Evolutionary conservation across 2,797 vertebrate species (phyloP), one percentile per base, ranked within the genome.

Genomic region (Astyanax mexicanus): DNA sequence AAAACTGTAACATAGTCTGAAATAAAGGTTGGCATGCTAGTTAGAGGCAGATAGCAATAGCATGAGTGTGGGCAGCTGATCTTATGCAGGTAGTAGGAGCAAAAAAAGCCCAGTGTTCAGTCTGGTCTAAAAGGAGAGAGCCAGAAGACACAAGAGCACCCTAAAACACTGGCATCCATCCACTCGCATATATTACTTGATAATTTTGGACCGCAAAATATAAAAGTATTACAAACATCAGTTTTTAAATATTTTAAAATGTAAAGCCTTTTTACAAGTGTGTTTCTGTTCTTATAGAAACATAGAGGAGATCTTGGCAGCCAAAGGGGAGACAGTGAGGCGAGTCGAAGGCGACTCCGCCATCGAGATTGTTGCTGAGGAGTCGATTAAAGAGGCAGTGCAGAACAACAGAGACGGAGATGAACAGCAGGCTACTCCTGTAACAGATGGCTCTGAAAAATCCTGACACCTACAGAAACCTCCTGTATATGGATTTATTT

Each of bases 301-400:
- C 47, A 93, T 99, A 0, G 97, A 99, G 85, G 97, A 99, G 85
- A 99, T 99, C 86, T 93, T 99, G 27, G 95, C 96, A 10, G 94
- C 96, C 77, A 95, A 90, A 90, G 98, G 97, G 57, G 97, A 99
- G 86, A 87, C 87, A 0, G 96, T 98, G 81, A 89, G 15, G 81
- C 93, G 93, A 19, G 45, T 94, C 42, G 86, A 87, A 32, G 92
- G 91, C 0, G 89, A 93, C 1, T 91, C 91, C 11, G 92, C 94
- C 45, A 54, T 96, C 76, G 95, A 99, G 73, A 87, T 97, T 42
- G 76, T 95, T 13, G 19, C 86, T 29, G 92, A 95, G 15, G 87
- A 92, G 79, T 80, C 84, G 0, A 67, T 47, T 15, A 80, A 81
- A 72, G 76, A 89, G 3, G 5, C 51, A 12, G 60, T 73, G 37